Conservation (phyloP, 2,888 invertebrate genomes). For the Hirtodrosophila alboralis region DNA sequence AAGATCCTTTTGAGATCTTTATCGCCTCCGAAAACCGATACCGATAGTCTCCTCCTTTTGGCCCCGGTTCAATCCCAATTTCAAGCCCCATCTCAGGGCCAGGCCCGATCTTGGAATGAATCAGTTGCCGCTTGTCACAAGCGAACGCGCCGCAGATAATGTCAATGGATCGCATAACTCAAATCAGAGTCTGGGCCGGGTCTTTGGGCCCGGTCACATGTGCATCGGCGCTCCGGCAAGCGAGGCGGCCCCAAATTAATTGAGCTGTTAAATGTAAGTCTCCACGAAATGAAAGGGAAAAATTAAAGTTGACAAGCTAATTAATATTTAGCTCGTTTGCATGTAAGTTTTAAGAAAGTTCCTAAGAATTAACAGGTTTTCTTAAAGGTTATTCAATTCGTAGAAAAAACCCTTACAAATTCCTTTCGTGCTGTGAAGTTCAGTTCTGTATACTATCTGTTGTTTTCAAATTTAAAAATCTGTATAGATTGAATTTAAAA, state of each 20-base stretch:
- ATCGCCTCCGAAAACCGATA: constrained; percentile 72
- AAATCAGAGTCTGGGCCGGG: constrained; percentile 55
- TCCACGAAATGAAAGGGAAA: constrained; percentile 80
- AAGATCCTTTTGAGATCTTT: constrained; percentile 83
- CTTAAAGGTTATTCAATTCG: constrained; percentile 48
- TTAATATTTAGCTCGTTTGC: constrained; percentile 79
- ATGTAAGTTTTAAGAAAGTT: constrained; percentile 44
- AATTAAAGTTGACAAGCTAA: constrained; percentile 77
- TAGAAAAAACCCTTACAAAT: constrained; percentile 1
- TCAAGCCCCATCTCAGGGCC: not conserved
- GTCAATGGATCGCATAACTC: constrained; percentile 75
- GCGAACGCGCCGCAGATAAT: constrained; percentile 67
- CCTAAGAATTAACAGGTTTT: constrained; percentile 55
- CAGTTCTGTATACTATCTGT: not conserved
- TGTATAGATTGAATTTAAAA: too few species aligned
- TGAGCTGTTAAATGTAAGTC: constrained; percentile 79
- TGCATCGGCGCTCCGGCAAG: constrained; percentile 10
- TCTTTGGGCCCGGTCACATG: constrained; percentile 41
- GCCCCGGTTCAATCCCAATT: not conserved
- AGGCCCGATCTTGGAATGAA: constrained; percentile 56
- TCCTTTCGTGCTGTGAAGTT: not conserved
- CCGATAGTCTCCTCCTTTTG: constrained; percentile 60
- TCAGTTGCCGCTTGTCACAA: constrained; percentile 75
- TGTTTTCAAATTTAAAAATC: too few species aligned
- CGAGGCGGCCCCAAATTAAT: constrained; percentile 66